Evolutionary conservation across 2,888 invertebrate species (phyloP).

Genomic region (Ceriagrion tenellum): DNA sequence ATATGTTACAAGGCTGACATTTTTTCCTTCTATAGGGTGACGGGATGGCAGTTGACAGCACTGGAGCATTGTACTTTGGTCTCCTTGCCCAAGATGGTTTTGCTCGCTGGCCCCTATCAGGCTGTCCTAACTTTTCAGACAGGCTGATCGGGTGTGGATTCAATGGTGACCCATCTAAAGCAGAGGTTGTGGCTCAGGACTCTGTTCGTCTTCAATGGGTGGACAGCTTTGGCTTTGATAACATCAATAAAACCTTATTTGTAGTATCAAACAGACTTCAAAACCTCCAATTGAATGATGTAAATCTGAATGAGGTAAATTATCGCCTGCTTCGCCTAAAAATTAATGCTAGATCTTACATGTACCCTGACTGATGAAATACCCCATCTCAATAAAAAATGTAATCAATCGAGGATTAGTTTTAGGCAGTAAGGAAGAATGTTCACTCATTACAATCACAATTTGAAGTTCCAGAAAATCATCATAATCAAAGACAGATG

Average conservation of each 20-base stretch:
- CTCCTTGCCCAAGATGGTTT: slow-evolving; percentile 85
- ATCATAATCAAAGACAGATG: too few species aligned
- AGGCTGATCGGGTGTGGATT: too few species aligned
- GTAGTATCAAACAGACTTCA: slow-evolving; percentile 85
- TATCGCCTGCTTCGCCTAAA: slow-evolving; percentile 84
- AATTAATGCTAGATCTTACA: slow-evolving; percentile 83
- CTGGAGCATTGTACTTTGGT: slow-evolving; percentile 85
- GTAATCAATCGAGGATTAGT: too few species aligned
- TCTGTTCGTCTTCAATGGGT: slow-evolving; percentile 86
- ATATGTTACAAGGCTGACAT: background rate
- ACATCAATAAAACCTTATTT: slow-evolving; percentile 83
- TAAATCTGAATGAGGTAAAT: slow-evolving; percentile 82
- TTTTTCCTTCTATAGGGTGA: slow-evolving; percentile 78
- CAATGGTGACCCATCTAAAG: slow-evolving; percentile 72
- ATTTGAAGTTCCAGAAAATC: too few species aligned
- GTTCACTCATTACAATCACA: too few species aligned
- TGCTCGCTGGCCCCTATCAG: slow-evolving; percentile 84
- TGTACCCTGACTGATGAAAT: slow-evolving; percentile 76
- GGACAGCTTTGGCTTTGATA: slow-evolving; percentile 84
- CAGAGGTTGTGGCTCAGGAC: slow-evolving; percentile 83
- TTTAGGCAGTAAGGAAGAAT: too few species aligned
- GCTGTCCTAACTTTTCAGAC: slow-evolving; percentile 77
- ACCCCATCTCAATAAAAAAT: background rate
- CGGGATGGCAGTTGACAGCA: slow-evolving; percentile 87
- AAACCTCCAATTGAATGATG: slow-evolving; percentile 82